Evolutionary conservation across 2,888 invertebrate genomes (phyloP).

Genomic region (Pediacus dermestoides): DNA sequence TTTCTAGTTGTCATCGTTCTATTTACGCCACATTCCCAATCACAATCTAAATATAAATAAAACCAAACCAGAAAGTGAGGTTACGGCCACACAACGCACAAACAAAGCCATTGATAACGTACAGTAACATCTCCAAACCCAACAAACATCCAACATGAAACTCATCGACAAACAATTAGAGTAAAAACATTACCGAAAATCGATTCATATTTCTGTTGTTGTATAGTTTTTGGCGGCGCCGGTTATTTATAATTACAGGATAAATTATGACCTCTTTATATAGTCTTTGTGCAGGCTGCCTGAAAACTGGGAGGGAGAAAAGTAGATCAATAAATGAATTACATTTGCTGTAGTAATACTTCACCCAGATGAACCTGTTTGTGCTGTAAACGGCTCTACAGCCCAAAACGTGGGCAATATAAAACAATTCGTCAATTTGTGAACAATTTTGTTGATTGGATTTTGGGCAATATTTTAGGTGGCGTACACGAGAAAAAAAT

Average conservation of each 20-base stretch:
- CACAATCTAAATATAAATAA: no score
- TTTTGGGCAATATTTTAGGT: no score
- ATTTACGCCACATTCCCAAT: no score
- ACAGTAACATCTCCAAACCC: no score
- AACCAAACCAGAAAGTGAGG: slow-evolving; percentile 24
- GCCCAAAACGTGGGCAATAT: neutral
- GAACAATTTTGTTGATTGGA: no score
- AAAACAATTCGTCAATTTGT: no score
- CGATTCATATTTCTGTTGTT: slow-evolving; percentile 8
- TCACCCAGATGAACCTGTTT: slow-evolving; percentile 37
- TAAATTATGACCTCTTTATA: slow-evolving; percentile 33
- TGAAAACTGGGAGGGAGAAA: slow-evolving; percentile 37
- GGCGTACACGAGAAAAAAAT: no score
- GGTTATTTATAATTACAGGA: slow-evolving; percentile 22
- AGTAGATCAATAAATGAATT: slow-evolving; percentile 52
- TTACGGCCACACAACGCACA: slow-evolving; percentile 23
- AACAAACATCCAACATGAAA: no score
- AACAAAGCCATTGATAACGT: no score
- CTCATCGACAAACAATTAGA: no score
- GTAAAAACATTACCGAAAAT: slow-evolving; percentile 16
- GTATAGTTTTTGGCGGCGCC: no score
- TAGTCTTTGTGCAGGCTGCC: slow-evolving; percentile 34
- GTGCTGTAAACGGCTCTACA: slow-evolving; percentile 2
- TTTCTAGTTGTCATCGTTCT: no score
- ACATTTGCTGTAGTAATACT: slow-evolving; percentile 46